These are phyloP conservation scores for Enteromius treurensis DNA, from an alignment of 2,797 vertebrate genomes.

Conservation along the genomic window DNA sequence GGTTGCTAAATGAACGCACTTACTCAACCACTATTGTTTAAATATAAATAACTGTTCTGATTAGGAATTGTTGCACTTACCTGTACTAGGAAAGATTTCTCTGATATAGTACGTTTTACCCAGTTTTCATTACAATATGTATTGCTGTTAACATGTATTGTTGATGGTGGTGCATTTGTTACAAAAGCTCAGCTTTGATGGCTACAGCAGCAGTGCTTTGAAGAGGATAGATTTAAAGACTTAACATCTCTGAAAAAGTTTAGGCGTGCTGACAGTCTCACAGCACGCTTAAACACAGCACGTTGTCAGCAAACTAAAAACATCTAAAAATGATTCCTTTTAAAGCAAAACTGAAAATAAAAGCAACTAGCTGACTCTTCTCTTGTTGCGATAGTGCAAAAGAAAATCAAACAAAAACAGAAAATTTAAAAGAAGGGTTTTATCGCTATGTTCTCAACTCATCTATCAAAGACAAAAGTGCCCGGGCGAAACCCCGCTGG, in stretches of 20 bases:
- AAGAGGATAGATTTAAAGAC: not conserved
- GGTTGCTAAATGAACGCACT: not conserved
- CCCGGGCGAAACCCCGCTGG: conserved; percentile 51
- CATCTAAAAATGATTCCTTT: not conserved
- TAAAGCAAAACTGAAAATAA: not conserved
- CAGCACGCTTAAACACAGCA: conserved; percentile 6
- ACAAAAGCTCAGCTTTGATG: not conserved
- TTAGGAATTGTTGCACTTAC: not conserved
- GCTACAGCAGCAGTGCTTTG: not conserved
- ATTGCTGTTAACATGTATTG: not conserved
- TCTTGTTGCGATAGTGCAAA: not conserved
- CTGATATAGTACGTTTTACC: not conserved
- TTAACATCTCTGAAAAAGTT: not conserved
- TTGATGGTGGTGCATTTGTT: not conserved
- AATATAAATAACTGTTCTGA: not conserved
- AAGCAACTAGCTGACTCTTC: not conserved
- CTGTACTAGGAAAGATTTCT: not conserved
- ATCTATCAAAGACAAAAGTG: conserved; percentile 56
- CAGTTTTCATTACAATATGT: not conserved
- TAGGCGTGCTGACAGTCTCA: not conserved
- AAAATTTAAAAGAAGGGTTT: not conserved
- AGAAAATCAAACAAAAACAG: not conserved
- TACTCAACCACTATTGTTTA: not conserved
- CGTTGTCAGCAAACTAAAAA: not conserved
- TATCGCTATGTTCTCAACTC: conserved; percentile 35